These are phyloP conservation scores for Dryadula phaetusa DNA, from an alignment of 2,888 invertebrate genomes.

Conservation along the genomic window DNA sequence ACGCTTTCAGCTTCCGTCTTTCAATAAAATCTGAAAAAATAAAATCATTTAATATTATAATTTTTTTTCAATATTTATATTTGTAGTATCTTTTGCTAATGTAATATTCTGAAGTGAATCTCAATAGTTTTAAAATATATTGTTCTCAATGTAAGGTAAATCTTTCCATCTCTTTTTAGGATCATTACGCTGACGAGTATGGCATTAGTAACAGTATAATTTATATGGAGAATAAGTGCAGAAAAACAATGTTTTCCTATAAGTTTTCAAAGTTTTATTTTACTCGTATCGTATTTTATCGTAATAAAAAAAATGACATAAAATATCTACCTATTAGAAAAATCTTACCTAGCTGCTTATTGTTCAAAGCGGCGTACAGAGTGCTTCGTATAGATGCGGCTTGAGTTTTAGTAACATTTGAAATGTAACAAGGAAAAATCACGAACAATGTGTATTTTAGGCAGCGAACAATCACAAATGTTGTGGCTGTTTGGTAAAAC, in stretches of 20 bases:
- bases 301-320: not conserved
- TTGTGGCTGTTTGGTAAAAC: slow-evolving; percentile 19
- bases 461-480: slow-evolving; percentile 45
- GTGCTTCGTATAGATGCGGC: slow-evolving; percentile 60
- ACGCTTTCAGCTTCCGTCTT: slow-evolving; percentile 68
- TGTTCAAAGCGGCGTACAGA: slow-evolving; percentile 63
- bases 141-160: too few species aligned
- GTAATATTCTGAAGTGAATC: too few species aligned
- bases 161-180: too few species aligned
- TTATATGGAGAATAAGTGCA: too few species aligned
- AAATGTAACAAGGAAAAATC: slow-evolving; percentile 65
- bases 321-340: not conserved
- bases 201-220: too few species aligned
- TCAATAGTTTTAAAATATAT: too few species aligned
- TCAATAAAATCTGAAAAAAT: slow-evolving; percentile 63
- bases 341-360: slow-evolving; percentile 3
- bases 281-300: not conserved
- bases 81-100: too few species aligned
- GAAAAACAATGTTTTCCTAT: too few species aligned
- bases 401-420: slow-evolving; percentile 60
- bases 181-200: too few species aligned
- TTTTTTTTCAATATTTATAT: too few species aligned
- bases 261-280: too few species aligned
- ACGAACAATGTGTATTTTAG: slow-evolving; percentile 62
- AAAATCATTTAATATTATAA: too few species aligned